Conservation (phyloP, 2,888 invertebrate species). For the Limnephilus marmoratus region DNA sequence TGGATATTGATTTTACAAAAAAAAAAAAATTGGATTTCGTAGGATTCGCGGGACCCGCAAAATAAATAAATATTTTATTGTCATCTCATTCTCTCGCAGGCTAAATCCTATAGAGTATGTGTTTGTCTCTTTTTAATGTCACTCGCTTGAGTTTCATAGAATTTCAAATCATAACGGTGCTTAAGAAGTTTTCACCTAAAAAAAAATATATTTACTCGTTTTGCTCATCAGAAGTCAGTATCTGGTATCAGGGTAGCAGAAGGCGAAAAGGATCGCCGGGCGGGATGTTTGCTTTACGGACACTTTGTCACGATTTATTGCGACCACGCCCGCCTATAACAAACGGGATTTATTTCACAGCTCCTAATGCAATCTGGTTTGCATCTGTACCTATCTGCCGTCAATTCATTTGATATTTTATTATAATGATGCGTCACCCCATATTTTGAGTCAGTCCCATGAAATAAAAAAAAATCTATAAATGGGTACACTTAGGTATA, state of each 20-base stretch:
- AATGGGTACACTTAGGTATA: not conserved
- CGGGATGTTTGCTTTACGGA: slow-evolving; percentile 76
- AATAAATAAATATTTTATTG: too few relatives aligned
- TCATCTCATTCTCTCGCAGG: too few relatives aligned
- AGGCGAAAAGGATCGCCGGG: slow-evolving; percentile 66
- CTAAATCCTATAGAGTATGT: too few relatives aligned
- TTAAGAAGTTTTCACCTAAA: too few relatives aligned
- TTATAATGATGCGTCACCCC: slow-evolving; percentile 25
- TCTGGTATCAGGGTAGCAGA: slow-evolving; percentile 34
- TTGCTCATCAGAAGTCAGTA: too few relatives aligned
- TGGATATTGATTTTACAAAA: too few relatives aligned
- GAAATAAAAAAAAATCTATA: not conserved
- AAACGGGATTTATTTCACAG: slow-evolving; percentile 46
- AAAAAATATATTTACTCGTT: not conserved
- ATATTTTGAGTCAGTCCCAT: not conserved
- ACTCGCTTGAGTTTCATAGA: too few relatives aligned
- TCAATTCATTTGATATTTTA: slow-evolving; percentile 28
- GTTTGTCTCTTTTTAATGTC: too few relatives aligned
- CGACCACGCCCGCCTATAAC: slow-evolving; percentile 73
- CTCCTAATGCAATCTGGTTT: slow-evolving; percentile 38
- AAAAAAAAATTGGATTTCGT: too few relatives aligned
- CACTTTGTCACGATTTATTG: slow-evolving; percentile 79
- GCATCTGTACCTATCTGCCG: slow-evolving; percentile 35
- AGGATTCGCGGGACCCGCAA: too few relatives aligned
- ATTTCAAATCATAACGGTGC: too few relatives aligned